Percentiles rank a stretch among this genome's conserved stretches.
These are phyloP conservation scores for Amphipyra tragopoginis DNA, from an alignment of 2,888 invertebrate species.

Conservation along the genomic window DNA sequence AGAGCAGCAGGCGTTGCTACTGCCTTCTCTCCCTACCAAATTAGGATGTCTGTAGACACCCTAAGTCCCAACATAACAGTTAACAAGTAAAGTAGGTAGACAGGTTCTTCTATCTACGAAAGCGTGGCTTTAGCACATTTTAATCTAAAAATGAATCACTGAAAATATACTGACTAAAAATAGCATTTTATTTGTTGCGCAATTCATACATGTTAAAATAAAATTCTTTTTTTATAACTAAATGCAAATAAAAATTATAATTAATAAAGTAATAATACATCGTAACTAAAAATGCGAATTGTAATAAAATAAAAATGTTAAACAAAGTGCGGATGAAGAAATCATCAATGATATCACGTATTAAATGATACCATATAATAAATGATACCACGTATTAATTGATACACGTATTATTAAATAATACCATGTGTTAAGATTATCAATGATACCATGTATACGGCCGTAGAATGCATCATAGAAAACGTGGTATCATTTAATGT, in stretches of 20 bases:
- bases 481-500: too few relatives aligned
- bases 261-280: not conserved
- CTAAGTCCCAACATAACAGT: constrained; percentile 12
- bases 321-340: not conserved
- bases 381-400: too few relatives aligned
- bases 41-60: constrained; percentile 9
- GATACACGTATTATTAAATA: too few relatives aligned
- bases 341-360: too few relatives aligned
- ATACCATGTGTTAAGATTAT: too few relatives aligned
- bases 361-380: too few relatives aligned
- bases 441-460: too few relatives aligned
- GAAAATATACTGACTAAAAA: constrained; percentile 5
- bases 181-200: constrained; percentile 2
- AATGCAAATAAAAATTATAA: constrained; percentile 14
- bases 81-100: constrained; percentile 19
- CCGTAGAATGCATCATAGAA: too few relatives aligned
- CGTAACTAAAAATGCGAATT: not conserved
- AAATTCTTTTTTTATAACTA: too few relatives aligned
- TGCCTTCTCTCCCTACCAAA: not conserved
- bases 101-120: constrained; percentile 22
- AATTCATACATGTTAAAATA: constrained; percentile 1
- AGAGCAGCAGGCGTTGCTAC: too few relatives aligned
- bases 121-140: constrained; percentile 24
- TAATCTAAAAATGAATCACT: constrained; percentile 7
- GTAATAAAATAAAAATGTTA: not conserved